phyloP scores from a whole-genome alignment of 1,140 invertebrate genomes.

The Chironomus tepperi region DNA sequence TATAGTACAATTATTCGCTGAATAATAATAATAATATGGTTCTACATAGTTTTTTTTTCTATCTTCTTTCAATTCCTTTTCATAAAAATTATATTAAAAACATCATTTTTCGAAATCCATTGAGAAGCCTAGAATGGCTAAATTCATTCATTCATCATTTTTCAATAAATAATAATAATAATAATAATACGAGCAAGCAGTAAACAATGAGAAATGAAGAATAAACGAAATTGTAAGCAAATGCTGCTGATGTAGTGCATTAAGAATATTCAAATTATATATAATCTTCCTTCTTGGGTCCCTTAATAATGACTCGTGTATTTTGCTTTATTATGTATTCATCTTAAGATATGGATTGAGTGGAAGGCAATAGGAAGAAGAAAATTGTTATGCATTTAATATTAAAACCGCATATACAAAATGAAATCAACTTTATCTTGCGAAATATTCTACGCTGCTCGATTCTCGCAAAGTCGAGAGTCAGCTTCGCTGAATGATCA shows the following conservation, averaged over 20 bases:
- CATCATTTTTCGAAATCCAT: background rate
- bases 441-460: too few relatives aligned
- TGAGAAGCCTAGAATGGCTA: conserved; percentile 3
- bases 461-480: too few relatives aligned
- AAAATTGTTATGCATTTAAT: background rate
- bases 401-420: conserved; percentile 1
- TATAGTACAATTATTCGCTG: too few relatives aligned
- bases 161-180: background rate
- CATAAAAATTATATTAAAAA: too few relatives aligned
- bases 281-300: conserved; percentile 4
- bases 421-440: background rate
- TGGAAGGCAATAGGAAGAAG: background rate
- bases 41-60: background rate
- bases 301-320: background rate
- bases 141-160: conserved; percentile 14
- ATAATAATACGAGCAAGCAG: background rate
- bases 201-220: background rate
- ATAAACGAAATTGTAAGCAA: background rate
- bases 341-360: background rate
- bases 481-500: conserved; percentile 8
- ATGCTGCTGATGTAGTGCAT: background rate
- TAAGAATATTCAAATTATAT: conserved; percentile 10
- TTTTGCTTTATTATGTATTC: background rate
- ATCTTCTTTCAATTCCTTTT: background rate
- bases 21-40: background rate